Base-by-base conservation (phyloP, 2,113 vertebrate species). In the Aleadryas rufinucha region DNA sequence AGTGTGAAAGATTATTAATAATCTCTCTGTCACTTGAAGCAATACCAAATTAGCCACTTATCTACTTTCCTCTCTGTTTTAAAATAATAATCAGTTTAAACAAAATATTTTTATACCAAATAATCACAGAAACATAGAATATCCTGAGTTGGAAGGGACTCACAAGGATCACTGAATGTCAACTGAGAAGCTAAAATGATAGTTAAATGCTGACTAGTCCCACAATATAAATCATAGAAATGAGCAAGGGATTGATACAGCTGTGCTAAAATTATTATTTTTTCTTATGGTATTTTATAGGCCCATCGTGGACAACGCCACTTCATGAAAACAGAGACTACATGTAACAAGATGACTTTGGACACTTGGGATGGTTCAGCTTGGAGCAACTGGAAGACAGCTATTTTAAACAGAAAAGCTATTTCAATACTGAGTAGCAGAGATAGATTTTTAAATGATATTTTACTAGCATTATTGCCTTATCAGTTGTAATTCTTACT, bases 211-310 rank as follows among this genome's bases (percentile, higher is more conserved):
- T 63, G 23, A 74, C 15, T 37, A 79, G 35, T 56, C 30, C 56
- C 53, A 61, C 2, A 4, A 31, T 4, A 59, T 10, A 64, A 33
- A 45, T n/a, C 7, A 39, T 2, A 71, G 70, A 56, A 65, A 74
- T 13, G 17, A 8, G 11, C 1, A 2, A 15, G 3, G 5, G 12
- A 63, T 3, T 50, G 49, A 87, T 14, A n/a, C 3, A 60, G 14
- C 11, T 66, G 23, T 50, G 17, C 10, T 53, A 53, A 45, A 91
- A 41, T 39, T 26, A 69, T 7, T 49, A 1, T 22, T 75, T 71
- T 87, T 77, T 44, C 31, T 68, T 65, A 45, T 21, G 22, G 12
- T 50, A 49, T 65, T 74, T 89, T 41, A 44, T 7, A 64, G 19
- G 27, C 14, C 59, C 3, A 75, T 44, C 15, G n/a, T 37, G 21